These are phyloP conservation scores for Mixornis gularis DNA, from an alignment of 2,113 vertebrate species.

Conservation along the genomic window DNA sequence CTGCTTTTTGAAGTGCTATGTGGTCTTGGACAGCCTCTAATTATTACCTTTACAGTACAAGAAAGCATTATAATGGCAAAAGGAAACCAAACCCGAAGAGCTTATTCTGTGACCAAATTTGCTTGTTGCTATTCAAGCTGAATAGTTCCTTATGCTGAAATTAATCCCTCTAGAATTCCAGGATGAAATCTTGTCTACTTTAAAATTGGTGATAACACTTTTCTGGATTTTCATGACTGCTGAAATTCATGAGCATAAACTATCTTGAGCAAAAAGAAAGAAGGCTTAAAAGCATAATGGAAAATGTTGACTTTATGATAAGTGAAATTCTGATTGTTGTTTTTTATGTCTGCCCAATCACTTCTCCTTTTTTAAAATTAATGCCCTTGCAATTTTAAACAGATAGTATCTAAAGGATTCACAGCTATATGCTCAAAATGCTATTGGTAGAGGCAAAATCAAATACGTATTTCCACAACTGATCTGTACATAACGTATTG, in stretches of 20 bases:
- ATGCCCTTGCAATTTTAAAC: neutral
- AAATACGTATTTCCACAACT: neutral
- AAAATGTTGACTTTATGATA: neutral
- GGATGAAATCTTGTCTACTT: neutral
- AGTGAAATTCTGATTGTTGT: neutral
- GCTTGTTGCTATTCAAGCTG: neutral
- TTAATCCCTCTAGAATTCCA: neutral
- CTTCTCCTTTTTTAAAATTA: neutral
- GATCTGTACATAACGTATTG: neutral
- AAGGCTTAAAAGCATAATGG: neutral
- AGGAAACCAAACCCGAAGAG: neutral
- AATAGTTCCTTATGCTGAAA: neutral
- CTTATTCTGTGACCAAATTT: neutral
- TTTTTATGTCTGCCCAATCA: neutral
- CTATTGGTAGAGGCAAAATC: neutral
- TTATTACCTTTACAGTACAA: neutral
- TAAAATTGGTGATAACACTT: neutral
- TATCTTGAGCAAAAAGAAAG: neutral
- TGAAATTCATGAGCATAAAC: neutral
- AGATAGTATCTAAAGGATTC: neutral
- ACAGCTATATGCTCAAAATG: neutral
- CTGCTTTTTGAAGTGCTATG: neutral
- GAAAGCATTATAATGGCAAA: neutral
- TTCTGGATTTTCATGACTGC: neutral
- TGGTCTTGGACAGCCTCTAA: neutral